Percentiles rank a stretch among this genome's conserved stretches.
Evolutionary conservation across 2,797 vertebrate species (phyloP).

Genomic region (Rhabdophis nuchalis): DNA sequence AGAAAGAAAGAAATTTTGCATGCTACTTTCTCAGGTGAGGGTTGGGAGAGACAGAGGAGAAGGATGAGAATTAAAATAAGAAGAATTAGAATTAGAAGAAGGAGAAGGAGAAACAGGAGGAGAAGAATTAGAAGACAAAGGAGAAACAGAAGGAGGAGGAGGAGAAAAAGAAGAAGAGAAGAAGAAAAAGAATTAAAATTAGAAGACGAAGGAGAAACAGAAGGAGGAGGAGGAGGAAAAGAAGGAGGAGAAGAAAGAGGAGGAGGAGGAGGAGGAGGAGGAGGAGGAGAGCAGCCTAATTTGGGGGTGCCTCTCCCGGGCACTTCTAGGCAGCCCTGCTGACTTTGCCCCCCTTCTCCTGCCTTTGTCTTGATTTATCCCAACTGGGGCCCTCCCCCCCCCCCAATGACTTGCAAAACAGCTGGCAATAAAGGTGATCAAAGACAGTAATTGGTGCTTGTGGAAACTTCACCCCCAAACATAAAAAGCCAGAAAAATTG

Average conservation of each 20-base stretch:
- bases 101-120: too few relatives aligned
- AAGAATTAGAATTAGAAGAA: too few relatives aligned
- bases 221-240: fast-evolving
- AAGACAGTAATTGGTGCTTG: not conserved
- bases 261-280: not conserved
- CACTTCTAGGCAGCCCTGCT: not conserved
- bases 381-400: not conserved
- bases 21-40: too few relatives aligned
- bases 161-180: too few relatives aligned
- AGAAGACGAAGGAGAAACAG: too few relatives aligned
- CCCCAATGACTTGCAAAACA: not conserved
- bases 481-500: not conserved
- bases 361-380: not conserved
- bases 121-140: too few relatives aligned
- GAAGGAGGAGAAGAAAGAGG: too few relatives aligned
- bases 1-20: too few relatives aligned
- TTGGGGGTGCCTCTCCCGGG: not conserved
- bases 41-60: not conserved
- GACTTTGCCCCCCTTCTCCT: not conserved
- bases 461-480: not conserved
- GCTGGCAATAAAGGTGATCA: not conserved
- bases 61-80: too few relatives aligned
- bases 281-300: not conserved
- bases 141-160: too few relatives aligned
- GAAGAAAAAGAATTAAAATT: not conserved